phyloP scores from a whole-genome alignment of 2,113 vertebrate genomes.

The Sceloporus undulatus region DNA sequence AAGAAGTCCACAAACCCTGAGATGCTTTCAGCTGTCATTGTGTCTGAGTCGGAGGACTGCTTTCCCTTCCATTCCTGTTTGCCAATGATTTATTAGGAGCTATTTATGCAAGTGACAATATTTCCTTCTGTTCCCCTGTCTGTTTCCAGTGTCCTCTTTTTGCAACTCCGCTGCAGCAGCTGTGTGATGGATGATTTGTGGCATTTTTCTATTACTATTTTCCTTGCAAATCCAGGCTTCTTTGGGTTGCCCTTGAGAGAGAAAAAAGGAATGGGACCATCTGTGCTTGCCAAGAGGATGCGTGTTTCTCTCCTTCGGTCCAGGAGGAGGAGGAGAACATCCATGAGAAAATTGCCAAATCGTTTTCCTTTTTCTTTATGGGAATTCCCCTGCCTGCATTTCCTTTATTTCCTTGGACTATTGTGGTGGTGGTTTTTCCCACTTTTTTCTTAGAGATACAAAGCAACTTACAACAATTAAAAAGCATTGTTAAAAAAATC shows the following conservation, averaged over 20 bases:
- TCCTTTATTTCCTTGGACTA: too few relatives aligned
- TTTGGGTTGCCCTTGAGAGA: conserved; percentile 66
- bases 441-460: too few relatives aligned
- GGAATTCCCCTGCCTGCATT: not conserved
- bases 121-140: conserved; percentile 71
- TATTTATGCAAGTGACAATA: conserved; percentile 68
- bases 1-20: conserved; percentile 12
- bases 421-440: too few relatives aligned
- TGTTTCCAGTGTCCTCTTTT: conserved; percentile 56
- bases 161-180: conserved; percentile 33
- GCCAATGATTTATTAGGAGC: conserved; percentile 71
- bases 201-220: conserved; percentile 58
- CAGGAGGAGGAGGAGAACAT: too few relatives aligned
- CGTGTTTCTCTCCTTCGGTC: too few relatives aligned
- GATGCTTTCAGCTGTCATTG: conserved; percentile 44
- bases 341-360: too few relatives aligned
- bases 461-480: too few relatives aligned
- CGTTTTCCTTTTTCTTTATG: not conserved
- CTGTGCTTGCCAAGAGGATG: conserved; percentile 21
- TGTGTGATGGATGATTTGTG: conserved; percentile 68
- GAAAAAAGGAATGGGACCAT: conserved; percentile 43
- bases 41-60: conserved; percentile 30
- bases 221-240: conserved; percentile 56
- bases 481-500: too few relatives aligned
- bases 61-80: not conserved